phyloP scores from a whole-genome alignment of 2,113 vertebrate genomes.

The Telmatochromis bifrenatus region DNA sequence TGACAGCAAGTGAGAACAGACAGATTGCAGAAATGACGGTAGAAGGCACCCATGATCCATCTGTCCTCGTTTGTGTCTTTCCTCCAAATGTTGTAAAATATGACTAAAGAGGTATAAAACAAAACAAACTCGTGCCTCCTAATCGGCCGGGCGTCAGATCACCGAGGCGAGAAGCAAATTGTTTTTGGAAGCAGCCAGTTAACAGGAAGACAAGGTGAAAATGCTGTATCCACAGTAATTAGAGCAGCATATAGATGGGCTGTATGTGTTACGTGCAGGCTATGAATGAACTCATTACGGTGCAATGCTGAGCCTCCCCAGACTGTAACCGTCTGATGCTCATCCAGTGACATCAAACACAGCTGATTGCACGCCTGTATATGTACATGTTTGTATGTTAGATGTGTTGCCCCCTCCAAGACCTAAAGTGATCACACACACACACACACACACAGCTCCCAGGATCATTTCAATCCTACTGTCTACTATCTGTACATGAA shows the following conservation, averaged over 20 bases:
- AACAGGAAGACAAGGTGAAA: neutral
- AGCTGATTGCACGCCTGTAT: neutral
- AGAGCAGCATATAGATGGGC: neutral
- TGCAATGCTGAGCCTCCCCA: neutral
- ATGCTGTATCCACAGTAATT: neutral
- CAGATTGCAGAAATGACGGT: slow-evolving; percentile 25
- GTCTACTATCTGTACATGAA: slow-evolving; percentile 18
- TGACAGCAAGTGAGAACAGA: slow-evolving; percentile 16
- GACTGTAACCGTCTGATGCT: neutral
- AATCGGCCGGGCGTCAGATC: neutral
- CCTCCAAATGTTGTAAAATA: neutral
- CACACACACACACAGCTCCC: neutral
- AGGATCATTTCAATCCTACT: neutral
- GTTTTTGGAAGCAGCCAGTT: neutral
- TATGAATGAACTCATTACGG: neutral
- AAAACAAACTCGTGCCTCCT: neutral
- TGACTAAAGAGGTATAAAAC: neutral
- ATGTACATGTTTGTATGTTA: neutral
- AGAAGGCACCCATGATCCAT: slow-evolving; percentile 25
- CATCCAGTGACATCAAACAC: neutral
- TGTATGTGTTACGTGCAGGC: neutral
- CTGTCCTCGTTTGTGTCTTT: slow-evolving; percentile 25
- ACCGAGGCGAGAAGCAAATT: neutral
- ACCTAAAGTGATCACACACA: slow-evolving; percentile 10
- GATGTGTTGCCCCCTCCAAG: slow-evolving; percentile 2